Conservation (phyloP, 2,113 vertebrate species). For the Chaetops frenatus region DNA sequence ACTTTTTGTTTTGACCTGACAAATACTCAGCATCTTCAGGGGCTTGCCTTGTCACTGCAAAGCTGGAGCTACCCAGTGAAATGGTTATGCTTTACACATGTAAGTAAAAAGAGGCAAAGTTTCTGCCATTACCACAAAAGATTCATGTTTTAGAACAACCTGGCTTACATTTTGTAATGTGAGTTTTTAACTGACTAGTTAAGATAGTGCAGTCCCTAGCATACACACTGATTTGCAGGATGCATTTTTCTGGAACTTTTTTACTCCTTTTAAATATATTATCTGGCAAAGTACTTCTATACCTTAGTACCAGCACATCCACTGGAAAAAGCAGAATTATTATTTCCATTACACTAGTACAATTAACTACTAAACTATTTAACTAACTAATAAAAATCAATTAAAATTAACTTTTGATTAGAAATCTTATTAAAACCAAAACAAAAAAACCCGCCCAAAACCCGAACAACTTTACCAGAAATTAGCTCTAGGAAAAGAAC, state of each 20-base stretch:
- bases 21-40: not conserved
- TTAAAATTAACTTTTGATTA: not conserved
- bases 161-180: not conserved
- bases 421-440: not conserved
- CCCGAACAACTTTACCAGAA: not conserved
- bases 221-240: not conserved
- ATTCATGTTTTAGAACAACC: not conserved
- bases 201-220: not conserved
- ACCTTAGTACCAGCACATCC: not conserved
- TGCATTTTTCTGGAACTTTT: not conserved
- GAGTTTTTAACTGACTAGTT: not conserved
- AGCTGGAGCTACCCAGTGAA: not conserved
- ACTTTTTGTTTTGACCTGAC: not conserved
- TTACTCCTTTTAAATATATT: not conserved
- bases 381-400: not conserved
- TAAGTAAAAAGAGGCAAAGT: not conserved
- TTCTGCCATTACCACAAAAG: not conserved
- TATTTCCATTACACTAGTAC: not conserved
- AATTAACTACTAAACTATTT: not conserved
- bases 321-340: not conserved
- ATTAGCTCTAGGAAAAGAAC: not conserved
- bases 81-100: not conserved
- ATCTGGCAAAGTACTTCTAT: not conserved
- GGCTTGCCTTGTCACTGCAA: not conserved
- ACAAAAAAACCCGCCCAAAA: not conserved